Evolutionary conservation across 2,113 vertebrate species (phyloP).

Genomic region (Trachemys scripta): DNA sequence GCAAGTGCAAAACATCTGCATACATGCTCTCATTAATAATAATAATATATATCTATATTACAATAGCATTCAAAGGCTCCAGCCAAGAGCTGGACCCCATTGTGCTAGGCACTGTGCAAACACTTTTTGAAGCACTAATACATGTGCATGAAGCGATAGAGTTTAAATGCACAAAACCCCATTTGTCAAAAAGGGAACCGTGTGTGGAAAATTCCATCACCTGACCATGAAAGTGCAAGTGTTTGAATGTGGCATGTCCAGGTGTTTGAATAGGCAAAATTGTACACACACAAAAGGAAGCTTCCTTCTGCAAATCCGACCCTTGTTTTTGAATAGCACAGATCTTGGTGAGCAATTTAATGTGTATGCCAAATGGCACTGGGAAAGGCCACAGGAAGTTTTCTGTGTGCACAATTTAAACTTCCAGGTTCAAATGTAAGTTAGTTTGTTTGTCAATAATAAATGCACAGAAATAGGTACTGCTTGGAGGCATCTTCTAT

Average conservation of each 20-base stretch:
- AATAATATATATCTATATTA: background rate
- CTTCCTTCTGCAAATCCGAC: background rate
- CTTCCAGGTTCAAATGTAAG: background rate
- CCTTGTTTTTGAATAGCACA: too few species aligned
- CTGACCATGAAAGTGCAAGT: background rate
- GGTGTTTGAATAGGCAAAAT: background rate
- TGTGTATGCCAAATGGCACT: too few species aligned
- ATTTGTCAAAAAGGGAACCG: background rate
- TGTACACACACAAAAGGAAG: background rate
- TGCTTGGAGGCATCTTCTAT: background rate
- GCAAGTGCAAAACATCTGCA: background rate
- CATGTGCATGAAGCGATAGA: background rate
- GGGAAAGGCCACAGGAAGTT: background rate
- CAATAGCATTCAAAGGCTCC: background rate
- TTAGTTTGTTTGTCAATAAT: background rate
- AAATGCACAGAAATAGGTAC: background rate
- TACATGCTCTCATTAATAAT: too few species aligned
- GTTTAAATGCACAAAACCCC: background rate
- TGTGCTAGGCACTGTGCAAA: background rate
- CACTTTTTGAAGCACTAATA: background rate
- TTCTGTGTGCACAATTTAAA: background rate
- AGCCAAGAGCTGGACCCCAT: too few species aligned
- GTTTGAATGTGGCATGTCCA: background rate
- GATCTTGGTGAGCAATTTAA: too few species aligned
- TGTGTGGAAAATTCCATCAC: background rate